Conservation (phyloP, 1,140 invertebrate species). For the Heterodera carotae region DNA sequence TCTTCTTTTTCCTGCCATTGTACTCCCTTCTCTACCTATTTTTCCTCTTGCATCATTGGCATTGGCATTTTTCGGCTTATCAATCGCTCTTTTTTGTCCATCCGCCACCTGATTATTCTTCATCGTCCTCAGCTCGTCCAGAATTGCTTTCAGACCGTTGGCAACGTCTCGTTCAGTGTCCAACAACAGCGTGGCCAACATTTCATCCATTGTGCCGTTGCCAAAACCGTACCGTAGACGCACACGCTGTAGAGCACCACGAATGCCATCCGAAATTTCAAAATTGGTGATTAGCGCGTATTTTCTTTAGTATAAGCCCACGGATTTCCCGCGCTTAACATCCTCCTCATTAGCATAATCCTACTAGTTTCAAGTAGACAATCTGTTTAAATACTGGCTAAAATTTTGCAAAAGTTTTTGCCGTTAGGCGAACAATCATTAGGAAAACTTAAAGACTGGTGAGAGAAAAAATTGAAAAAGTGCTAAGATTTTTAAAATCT, state of each 20-base stretch:
- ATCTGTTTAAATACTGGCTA: no score
- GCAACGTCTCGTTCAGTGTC: constrained; percentile 1
- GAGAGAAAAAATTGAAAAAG: no score
- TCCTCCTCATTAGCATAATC: no score
- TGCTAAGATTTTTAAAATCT: no score
- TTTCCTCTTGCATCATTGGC: not conserved
- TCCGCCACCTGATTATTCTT: not conserved
- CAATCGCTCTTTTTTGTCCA: not conserved
- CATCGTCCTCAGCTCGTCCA: not conserved
- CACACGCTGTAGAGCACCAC: constrained; percentile 1
- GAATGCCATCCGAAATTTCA: not conserved
- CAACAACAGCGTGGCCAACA: constrained; percentile 1
- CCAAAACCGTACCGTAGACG: not conserved
- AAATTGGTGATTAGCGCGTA: no score
- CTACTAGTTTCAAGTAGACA: no score
- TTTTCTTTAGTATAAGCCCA: no score
- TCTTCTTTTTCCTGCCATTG: not conserved
- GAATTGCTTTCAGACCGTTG: not conserved
- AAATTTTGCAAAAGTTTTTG: no score
- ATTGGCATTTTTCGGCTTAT: no score
- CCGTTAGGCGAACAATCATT: no score
- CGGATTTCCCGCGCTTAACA: no score
- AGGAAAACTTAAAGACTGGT: no score
- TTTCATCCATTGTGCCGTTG: constrained; percentile 7
- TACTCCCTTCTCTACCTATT: not conserved